Evolutionary conservation across 2,797 vertebrate genomes (phyloP).

Genomic region (Peromyscus attwateri): DNA sequence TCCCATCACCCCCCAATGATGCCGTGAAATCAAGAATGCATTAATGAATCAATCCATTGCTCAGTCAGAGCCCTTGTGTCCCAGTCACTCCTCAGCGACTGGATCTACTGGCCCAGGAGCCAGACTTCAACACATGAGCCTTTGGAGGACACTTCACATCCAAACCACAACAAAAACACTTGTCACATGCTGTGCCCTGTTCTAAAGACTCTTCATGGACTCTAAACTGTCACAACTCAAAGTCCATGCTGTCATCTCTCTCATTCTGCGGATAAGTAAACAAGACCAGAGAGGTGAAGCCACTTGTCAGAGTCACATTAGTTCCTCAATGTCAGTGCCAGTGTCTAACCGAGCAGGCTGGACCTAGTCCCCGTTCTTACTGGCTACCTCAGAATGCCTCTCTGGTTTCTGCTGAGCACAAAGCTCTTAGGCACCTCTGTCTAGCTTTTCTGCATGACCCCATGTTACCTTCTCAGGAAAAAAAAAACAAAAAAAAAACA

Average conservation of each 20-base stretch:
- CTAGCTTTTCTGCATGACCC: not conserved
- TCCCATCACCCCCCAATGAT: not conserved
- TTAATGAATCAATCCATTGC: not conserved
- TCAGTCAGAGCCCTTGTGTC: not conserved
- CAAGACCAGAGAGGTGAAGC: slow-evolving; percentile 3
- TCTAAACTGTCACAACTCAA: not conserved
- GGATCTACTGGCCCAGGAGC: not conserved
- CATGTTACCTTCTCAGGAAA: not conserved
- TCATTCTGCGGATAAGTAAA: slow-evolving; percentile 45
- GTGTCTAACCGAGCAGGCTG: not conserved
- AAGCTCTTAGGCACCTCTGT: not conserved
- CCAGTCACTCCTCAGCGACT: too few species aligned
- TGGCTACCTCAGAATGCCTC: not conserved
- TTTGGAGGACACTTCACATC: not conserved
- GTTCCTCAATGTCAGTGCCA: not conserved
- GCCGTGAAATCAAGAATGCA: not conserved
- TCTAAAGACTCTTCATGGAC: not conserved
- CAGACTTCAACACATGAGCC: not conserved
- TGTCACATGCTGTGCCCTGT: not conserved
- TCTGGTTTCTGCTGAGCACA: not conserved
- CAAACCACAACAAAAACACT: not conserved
- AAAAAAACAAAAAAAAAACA: too few species aligned
- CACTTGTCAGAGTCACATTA: slow-evolving; percentile 17
- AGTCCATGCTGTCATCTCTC: not conserved
- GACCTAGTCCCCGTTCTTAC: not conserved